Base-by-base conservation (phyloP, 2,888 invertebrate genomes). In the Diaphora mendica region DNA sequence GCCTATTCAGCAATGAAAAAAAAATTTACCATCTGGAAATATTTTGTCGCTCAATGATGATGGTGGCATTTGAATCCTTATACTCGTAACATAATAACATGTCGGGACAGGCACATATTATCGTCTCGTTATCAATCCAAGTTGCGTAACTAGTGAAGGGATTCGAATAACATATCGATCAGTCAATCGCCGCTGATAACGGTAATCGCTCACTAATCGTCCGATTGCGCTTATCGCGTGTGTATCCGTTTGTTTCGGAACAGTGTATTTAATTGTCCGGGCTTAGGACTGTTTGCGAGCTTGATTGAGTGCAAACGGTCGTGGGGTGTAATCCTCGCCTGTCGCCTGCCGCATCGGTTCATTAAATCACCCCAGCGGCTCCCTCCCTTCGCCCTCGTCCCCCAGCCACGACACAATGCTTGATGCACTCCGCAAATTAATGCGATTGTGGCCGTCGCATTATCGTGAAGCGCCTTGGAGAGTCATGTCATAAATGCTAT, bases 261-360 rank as follows among this genome's bases (percentile, higher is more conserved):
- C 88, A 88, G 91, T 92, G 92, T 94, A 94, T 94, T 94, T 95
- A 95, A 95, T 95, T 94, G 94, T 92, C 88, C 89, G 87, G 90
- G 93, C 91, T 94, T 92, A 93, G 93, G 90, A 92, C 91, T 95
- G 95, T 94, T 95, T 94, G 95, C 93, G 91, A 91, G 94, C 91
- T 91, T 95, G 95, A 95, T 95, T 95, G 94, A 95, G 95, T 94
- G 94, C 94, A 93, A 94, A 93, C 93, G 93, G 87, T 91, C 88
- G 92, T 90, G 92, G 94, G 93, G 94, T 92, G 95, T 94, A 94
- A 94, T 94, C 95, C 95, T 90, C 91, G 92, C 90, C 91, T 91
- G 94, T 94, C 94, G 91, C 90, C 92, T 92, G 89, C 94, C 94
- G 91, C 94, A 91, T 91, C 91, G 93, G 93, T 93, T 94, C 94